Percentiles rank a stretch among this genome's conserved stretches.
Evolutionary conservation across 2,113 vertebrate species (phyloP).

Genomic region (Embiotoca jacksoni): DNA sequence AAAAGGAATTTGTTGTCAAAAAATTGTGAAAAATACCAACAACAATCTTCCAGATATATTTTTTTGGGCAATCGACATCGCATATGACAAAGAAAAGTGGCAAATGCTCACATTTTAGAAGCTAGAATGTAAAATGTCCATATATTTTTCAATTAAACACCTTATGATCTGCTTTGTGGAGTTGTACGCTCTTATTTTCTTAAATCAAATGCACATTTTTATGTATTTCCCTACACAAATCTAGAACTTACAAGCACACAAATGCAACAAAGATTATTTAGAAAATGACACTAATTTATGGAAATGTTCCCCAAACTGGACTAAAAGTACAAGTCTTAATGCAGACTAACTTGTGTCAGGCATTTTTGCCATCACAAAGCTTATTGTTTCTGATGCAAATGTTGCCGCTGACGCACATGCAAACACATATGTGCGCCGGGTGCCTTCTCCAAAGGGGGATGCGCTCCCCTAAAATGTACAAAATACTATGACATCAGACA

Average conservation of each 20-base stretch:
- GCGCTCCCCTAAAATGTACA: neutral
- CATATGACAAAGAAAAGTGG: neutral
- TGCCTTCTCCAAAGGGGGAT: neutral
- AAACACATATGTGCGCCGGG: constrained; percentile 19
- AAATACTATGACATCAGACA: neutral
- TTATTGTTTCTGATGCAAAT: constrained; percentile 19
- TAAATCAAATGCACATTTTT: neutral
- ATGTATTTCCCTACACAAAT: neutral
- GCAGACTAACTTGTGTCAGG: constrained; percentile 31
- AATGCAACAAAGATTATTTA: neutral
- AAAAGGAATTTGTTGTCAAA: too few species aligned
- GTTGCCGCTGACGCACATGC: constrained; percentile 4
- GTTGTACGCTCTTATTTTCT: neutral
- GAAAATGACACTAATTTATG: neutral
- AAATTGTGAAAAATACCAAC: neutral
- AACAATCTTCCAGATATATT: neutral
- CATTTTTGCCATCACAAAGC: constrained; percentile 37
- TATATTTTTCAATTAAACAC: neutral
- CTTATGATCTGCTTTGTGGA: neutral
- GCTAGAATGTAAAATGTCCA: neutral
- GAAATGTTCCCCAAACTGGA: constrained; percentile 10
- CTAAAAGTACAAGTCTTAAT: neutral
- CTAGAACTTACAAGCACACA: neutral
- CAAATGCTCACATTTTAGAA: neutral
- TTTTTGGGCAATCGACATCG: neutral